Evolutionary conservation across 1,140 invertebrate species (phyloP).

Genomic region (Pseudomyrmex sp.): DNA sequence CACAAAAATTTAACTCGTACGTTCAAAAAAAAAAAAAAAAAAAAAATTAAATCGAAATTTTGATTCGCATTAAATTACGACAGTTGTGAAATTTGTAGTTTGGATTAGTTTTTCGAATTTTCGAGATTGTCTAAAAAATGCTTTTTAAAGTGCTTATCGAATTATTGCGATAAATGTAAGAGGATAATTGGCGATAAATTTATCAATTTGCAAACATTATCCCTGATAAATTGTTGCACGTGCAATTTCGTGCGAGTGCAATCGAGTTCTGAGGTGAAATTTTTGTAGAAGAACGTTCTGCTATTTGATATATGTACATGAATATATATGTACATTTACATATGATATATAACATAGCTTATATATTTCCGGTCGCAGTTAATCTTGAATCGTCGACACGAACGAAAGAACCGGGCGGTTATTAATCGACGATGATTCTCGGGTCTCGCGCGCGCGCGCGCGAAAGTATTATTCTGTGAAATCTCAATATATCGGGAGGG

Average conservation of each 20-base stretch:
- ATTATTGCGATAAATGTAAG: too few relatives aligned
- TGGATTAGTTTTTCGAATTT: neutral
- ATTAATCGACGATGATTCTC: conserved; percentile 54
- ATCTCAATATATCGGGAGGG: conserved; percentile 14
- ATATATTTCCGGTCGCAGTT: neutral
- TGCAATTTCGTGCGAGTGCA: neutral
- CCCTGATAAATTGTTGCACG: neutral
- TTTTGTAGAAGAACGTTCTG: neutral
- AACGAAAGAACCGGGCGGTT: neutral
- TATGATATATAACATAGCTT: neutral
- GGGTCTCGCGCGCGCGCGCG: conserved; percentile 26
- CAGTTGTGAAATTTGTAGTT: neutral
- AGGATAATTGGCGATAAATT: neutral
- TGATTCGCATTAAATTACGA: too few relatives aligned
- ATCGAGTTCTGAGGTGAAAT: neutral
- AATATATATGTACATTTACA: neutral
- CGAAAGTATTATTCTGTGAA: conserved; percentile 53
- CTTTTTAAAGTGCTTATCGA: neutral
- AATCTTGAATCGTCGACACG: conserved; percentile 20
- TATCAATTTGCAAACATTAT: neutral
- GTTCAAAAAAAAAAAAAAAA: too few relatives aligned
- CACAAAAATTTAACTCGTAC: neutral
- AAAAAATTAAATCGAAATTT: too few relatives aligned
- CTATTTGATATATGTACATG: neutral
- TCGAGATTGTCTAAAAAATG: neutral